phyloP scores from a whole-genome alignment of 30 jellyfish, hydroid and myxozoan genomes.

The Chrysaora quinquecirrha region DNA sequence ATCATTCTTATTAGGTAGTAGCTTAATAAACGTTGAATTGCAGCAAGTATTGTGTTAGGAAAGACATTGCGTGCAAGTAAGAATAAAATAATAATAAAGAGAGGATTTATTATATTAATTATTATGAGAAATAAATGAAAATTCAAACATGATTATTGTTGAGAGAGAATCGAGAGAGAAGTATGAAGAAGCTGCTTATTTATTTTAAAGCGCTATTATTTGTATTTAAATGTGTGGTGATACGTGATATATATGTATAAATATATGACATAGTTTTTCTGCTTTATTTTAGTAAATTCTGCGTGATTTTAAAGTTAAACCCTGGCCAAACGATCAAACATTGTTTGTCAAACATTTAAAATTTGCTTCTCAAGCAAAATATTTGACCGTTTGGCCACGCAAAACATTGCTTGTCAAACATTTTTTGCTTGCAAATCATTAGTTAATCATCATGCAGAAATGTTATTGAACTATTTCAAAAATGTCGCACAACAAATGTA shows the following conservation, averaged over 20 bases:
- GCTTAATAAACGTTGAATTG: background rate
- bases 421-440: no score
- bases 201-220: conserved; percentile 58
- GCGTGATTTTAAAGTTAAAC: no score
- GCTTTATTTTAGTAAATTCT: background rate
- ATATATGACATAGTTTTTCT: background rate
- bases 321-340: no score
- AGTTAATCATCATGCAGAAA: no score
- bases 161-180: background rate
- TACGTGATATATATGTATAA: background rate
- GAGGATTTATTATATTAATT: background rate
- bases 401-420: no score
- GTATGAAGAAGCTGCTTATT: conserved; percentile 31
- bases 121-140: background rate
- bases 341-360: no score
- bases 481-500: no score
- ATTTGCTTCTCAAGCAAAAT: no score
- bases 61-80: background rate
- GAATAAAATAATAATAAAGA: background rate
- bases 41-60: background rate
- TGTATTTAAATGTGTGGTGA: conserved; percentile 69
- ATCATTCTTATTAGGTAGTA: background rate
- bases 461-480: no score
- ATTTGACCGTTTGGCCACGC: no score
- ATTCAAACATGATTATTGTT: background rate